phyloP scores from a whole-genome alignment of 2,113 vertebrate species.

The Ornithorhynchus anatinus region DNA sequence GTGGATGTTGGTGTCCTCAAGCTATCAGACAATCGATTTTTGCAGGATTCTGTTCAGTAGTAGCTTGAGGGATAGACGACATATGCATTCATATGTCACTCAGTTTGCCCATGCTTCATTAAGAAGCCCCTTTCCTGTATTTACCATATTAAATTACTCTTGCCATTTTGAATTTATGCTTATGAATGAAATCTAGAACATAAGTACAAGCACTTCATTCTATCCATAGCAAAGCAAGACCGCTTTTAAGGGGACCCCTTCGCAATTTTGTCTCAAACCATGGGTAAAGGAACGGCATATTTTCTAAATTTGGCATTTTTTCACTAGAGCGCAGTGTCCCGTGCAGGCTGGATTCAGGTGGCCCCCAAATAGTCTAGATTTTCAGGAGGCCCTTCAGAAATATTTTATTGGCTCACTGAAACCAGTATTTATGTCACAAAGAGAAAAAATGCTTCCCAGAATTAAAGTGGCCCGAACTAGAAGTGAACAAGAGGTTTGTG shows the following conservation, averaged over 20 bases:
- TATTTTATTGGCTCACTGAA: neutral
- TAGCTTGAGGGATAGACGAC: slow-evolving; percentile 57
- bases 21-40: slow-evolving; percentile 71
- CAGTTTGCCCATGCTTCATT: slow-evolving; percentile 41
- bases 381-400: neutral
- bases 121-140: slow-evolving; percentile 25
- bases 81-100: slow-evolving; percentile 62
- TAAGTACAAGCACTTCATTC: too few species aligned
- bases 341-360: neutral
- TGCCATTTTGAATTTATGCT: too few species aligned
- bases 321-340: neutral
- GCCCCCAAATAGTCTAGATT: slow-evolving; percentile 17
- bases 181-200: neutral
- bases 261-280: too few species aligned
- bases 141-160: slow-evolving; percentile 1
- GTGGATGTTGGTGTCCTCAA: slow-evolving; percentile 63
- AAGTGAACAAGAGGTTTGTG: neutral
- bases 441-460: neutral
- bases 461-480: slow-evolving; percentile 10
- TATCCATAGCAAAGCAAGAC: too few species aligned
- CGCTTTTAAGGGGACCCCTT: too few species aligned
- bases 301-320: too few species aligned
- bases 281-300: too few species aligned
- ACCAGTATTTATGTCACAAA: neutral
- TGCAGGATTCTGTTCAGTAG: slow-evolving; percentile 64